Conservation (phyloP, 2,113 vertebrate genomes). For the Maccullochella peelii region DNA sequence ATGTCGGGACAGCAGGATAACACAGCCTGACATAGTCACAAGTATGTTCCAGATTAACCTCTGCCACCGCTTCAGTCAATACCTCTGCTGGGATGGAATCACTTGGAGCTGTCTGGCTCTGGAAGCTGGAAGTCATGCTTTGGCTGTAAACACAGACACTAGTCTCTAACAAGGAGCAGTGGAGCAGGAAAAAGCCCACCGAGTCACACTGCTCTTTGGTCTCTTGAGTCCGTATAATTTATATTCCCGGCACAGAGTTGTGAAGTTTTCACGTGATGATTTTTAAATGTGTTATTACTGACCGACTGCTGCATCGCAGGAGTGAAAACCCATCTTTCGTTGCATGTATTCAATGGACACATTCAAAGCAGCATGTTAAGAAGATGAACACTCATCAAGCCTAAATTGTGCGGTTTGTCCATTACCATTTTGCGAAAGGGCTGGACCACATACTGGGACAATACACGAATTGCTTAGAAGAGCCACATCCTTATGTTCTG, state of each 20-base stretch:
- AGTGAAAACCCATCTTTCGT: constrained; percentile 24
- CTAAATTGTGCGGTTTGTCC: constrained; percentile 70
- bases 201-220: constrained; percentile 5
- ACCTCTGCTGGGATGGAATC: constrained; percentile 68
- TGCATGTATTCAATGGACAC: constrained; percentile 35
- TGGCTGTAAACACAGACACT: constrained; percentile 61
- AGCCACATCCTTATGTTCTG: constrained; percentile 74
- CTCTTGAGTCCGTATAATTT: constrained; percentile 6
- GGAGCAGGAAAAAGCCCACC: constrained; percentile 5
- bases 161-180: constrained; percentile 26
- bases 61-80: constrained; percentile 65
- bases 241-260: constrained; percentile 33
- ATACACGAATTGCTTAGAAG: constrained; percentile 46
- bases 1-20: constrained; percentile 65
- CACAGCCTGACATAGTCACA: constrained; percentile 60
- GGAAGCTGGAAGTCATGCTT: constrained; percentile 59
- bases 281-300: constrained; percentile 41
- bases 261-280: constrained; percentile 54
- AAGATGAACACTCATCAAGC: constrained; percentile 67
- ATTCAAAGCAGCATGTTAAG: constrained; percentile 47
- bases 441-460: constrained; percentile 61
- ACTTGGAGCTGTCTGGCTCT: constrained; percentile 57
- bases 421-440: constrained; percentile 54
- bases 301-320: constrained; percentile 35
- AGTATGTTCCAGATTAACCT: constrained; percentile 79